Evolutionary conservation across 2,888 invertebrate species (phyloP), one percentile per base, ranked within the genome.

Genomic region (Metalampra italica): DNA sequence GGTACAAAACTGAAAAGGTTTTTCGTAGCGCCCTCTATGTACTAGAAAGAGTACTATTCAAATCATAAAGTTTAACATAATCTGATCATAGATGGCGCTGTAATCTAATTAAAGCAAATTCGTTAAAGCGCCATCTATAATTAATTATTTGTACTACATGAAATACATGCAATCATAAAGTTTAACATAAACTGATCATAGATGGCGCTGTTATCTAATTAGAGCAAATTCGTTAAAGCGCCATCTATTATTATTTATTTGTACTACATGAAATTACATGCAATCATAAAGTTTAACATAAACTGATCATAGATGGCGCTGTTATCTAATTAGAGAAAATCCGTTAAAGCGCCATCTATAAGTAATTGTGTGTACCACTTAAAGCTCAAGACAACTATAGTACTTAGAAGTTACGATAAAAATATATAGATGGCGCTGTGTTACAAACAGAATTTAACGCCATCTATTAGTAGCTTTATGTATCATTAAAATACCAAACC

Each of bases 71-170:
- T n/a, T n/a, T n/a, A n/a, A n/a, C 4, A 12, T 1, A 3, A 3
- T 8, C 11, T 14, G 0, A 12, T 3, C 3, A 38, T 56, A 68
- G 71, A 63, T 71, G 68, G 53, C 60, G 52, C 11, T 57, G 42
- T 4, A 8, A 39, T 22, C 45, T 30, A 29, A n/a, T n/a, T n/a
- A 12, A 36, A 37, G 30, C 5, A 30, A 30, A 30, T 30, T 5
- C 8, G 30, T 36, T 36, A 36, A 3, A 36, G 36, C 36, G 11
- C 9, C n/a, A 36, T 11, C n/a, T 11, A 9, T 36, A 36, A 7
- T 9, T 8, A 36, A 36, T 11, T 36, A 4, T 38, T 14, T 13
- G 13, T 34, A 41, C 9, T n/a, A 22, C 9, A n/a, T n/a, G n/a
- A n/a, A n/a, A n/a, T n/a, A n/a, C n/a, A n/a, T n/a, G n/a, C n/a